These are phyloP conservation scores for Porites cylindrica DNA, from an alignment of 92 coral and sea anemone genomes.

Conservation along the genomic window DNA sequence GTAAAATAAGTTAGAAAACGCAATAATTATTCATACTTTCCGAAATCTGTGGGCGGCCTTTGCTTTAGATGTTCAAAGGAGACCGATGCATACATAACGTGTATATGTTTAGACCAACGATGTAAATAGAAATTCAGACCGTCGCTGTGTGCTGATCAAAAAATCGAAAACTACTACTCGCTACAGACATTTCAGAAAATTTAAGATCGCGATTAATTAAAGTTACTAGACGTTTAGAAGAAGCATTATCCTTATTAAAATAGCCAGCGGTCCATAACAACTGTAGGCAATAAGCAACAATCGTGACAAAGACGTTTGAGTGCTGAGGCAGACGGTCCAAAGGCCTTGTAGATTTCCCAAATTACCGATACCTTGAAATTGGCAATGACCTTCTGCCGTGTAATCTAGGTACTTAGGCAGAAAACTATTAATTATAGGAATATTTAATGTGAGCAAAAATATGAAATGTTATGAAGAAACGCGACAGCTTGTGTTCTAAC, in stretches of 20 bases:
- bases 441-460: slow-evolving; percentile 71
- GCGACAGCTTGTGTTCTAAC: slow-evolving; percentile 53
- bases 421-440: slow-evolving; percentile 76
- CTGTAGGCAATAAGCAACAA: neutral
- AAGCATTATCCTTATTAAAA: neutral
- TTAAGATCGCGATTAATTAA: neutral
- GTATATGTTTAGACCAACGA: slow-evolving; percentile 69
- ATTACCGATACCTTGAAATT: slow-evolving; percentile 50
- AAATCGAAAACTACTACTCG: slow-evolving; percentile 1
- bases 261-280: neutral
- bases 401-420: slow-evolving; percentile 60
- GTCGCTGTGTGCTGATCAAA: slow-evolving; percentile 44
- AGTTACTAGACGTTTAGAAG: neutral
- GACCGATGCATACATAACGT: slow-evolving; percentile 79
- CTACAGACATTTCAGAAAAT: slow-evolving; percentile 4
- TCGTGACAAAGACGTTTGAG: slow-evolving; percentile 21
- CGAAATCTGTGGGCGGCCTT: slow-evolving; percentile 68
- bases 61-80: slow-evolving; percentile 71
- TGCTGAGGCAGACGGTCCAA: slow-evolving; percentile 9
- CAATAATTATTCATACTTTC: slow-evolving; percentile 49
- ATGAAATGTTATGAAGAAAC: slow-evolving; percentile 73
- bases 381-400: slow-evolving; percentile 36
- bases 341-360: slow-evolving; percentile 56
- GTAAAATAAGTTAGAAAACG: slow-evolving; percentile 36
- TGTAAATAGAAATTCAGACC: slow-evolving; percentile 70